Conservation (phyloP, 2,797 vertebrate genomes). For the Tragopan temminckii region DNA sequence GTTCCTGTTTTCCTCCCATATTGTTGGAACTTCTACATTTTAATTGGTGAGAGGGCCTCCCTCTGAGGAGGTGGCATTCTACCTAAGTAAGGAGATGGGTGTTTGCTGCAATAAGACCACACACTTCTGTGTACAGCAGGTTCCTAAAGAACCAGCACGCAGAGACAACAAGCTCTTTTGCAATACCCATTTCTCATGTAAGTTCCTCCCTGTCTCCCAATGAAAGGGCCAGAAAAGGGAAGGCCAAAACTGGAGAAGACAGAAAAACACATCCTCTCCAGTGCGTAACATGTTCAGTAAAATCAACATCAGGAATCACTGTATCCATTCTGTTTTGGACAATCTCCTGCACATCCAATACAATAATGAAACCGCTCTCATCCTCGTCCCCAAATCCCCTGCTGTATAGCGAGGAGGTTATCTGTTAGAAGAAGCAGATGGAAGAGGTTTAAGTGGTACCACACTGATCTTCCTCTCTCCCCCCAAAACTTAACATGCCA, state of each 20-base stretch:
- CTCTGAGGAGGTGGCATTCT: neutral
- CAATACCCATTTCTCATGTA: neutral
- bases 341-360: neutral
- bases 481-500: neutral
- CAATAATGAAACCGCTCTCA: neutral
- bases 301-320: neutral
- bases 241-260: neutral
- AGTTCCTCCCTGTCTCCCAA: neutral
- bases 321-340: neutral
- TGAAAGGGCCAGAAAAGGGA: neutral
- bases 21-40: neutral
- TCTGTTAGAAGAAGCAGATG: neutral
- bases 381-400: neutral
- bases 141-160: neutral
- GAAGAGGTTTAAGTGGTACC: neutral
- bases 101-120: neutral
- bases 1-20: neutral
- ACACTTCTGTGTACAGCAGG: neutral
- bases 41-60: neutral
- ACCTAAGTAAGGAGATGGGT: neutral
- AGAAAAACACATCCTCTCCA: neutral
- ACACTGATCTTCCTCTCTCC: neutral
- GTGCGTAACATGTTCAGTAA: neutral
- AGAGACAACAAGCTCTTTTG: neutral
- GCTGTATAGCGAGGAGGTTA: neutral